A percentile compares a stretch with the other conserved stretches of the same genome.
Conservation (phyloP, 2,113 vertebrate genomes). For the Salvator merianae region DNA sequence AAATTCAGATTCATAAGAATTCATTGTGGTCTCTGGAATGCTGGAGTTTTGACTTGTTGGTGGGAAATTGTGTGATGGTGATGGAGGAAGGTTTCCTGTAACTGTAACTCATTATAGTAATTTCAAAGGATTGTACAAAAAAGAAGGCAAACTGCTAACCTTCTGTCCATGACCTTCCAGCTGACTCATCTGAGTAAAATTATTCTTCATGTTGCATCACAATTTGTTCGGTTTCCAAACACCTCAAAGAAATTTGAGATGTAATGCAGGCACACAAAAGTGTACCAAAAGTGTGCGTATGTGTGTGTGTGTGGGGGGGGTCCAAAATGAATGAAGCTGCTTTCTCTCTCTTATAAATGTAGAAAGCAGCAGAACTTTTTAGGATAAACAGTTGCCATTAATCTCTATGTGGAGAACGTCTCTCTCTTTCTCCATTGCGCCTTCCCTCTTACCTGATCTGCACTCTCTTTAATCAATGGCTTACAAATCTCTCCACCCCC, state of each 20-base stretch:
- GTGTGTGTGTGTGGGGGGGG: not conserved
- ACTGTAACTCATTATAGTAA: constrained; percentile 2
- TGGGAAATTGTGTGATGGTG: not conserved
- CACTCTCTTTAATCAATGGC: constrained; percentile 1
- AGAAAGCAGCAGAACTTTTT: constrained; percentile 44
- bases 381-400: constrained; percentile 42
- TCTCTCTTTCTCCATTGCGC: not conserved
- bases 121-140: not conserved
- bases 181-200: constrained; percentile 5
- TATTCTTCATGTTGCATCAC: accelerated
- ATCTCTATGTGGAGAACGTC: not conserved
- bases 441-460: too few relatives aligned
- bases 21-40: not conserved
- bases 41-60: not conserved
- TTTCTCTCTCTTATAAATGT: not conserved
- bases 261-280: constrained; percentile 20
- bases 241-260: constrained; percentile 16
- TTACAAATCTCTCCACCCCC: constrained; percentile 28
- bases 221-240: constrained; percentile 43
- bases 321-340: not conserved
- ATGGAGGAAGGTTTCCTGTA: not conserved
- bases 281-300: constrained; percentile 3
- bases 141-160: not conserved
- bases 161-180: not conserved
- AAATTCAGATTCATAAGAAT: not conserved